Evolutionary conservation across 2,797 vertebrate species (phyloP).

Genomic region (Neosilurus hyrtlii): DNA sequence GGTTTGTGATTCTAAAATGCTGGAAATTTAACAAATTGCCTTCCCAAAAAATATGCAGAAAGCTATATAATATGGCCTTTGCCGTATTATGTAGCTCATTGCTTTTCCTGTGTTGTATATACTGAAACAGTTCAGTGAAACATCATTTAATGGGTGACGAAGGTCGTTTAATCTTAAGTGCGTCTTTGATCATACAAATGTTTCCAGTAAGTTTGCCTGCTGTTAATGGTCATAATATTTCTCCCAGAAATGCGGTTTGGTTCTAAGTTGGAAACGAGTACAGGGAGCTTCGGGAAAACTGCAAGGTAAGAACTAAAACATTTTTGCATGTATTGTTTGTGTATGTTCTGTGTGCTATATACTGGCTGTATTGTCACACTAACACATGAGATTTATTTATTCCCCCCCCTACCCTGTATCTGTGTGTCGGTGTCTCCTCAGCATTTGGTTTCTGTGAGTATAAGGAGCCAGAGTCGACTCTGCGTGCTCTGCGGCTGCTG

Average conservation of each 20-base stretch:
- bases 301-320: conserved; percentile 81
- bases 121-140: too few relatives aligned
- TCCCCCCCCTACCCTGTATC: too few relatives aligned
- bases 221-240: conserved; percentile 35
- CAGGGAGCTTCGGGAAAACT: conserved; percentile 99
- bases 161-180: neutral
- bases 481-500: conserved; percentile 89
- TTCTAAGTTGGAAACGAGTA: conserved; percentile 98
- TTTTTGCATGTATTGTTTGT: neutral
- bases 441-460: conserved; percentile 99
- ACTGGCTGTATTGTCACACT: neutral
- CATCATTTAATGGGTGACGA: neutral
- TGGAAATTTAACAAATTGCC: too few relatives aligned
- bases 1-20: too few relatives aligned
- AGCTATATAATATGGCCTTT: too few relatives aligned
- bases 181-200: neutral
- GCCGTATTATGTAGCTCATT: too few relatives aligned
- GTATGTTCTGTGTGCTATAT: neutral
- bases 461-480: conserved; percentile 95
- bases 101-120: too few relatives aligned
- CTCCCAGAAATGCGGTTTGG: conserved; percentile 97
- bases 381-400: neutral
- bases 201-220: neutral
- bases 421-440: conserved; percentile 56
- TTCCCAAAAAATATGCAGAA: too few relatives aligned